Conservation (phyloP, 2,797 vertebrate species). For the Pyrocephalus nanus region DNA sequence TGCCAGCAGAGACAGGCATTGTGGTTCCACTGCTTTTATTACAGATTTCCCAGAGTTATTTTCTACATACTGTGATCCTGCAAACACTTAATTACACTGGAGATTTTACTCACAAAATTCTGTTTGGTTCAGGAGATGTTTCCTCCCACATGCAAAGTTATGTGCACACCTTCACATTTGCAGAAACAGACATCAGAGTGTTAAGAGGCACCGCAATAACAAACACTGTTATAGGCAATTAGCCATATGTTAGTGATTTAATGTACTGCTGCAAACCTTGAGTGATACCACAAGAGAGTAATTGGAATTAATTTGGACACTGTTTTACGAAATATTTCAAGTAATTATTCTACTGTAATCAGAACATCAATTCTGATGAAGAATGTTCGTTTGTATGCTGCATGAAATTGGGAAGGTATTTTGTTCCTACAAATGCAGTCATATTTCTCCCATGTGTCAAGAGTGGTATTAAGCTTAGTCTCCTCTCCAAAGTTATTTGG, state of each 20-base stretch:
- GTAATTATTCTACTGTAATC: conserved; percentile 46
- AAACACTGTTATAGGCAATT: conserved; percentile 28
- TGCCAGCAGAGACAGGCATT: conserved; percentile 17
- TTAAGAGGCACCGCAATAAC: neutral
- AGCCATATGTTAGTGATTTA: neutral
- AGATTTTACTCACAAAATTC: neutral
- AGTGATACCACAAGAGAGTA: conserved; percentile 11
- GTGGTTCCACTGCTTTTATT: conserved; percentile 6
- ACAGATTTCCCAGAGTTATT: neutral
- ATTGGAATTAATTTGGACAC: conserved; percentile 48
- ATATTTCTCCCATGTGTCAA: neutral
- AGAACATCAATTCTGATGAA: conserved; percentile 31
- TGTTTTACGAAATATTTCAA: conserved; percentile 33
- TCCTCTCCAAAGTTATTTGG: neutral
- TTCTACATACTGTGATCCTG: neutral
- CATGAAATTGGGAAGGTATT: conserved; percentile 3
- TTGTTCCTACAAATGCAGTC: neutral
- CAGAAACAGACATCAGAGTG: neutral
- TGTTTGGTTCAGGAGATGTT: neutral
- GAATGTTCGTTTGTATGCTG: neutral
- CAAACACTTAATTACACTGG: neutral
- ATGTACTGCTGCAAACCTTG: neutral
- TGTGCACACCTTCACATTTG: neutral
- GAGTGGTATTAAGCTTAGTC: neutral
- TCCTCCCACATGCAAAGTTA: neutral